Percentiles rank a stretch among this genome's conserved stretches.
Evolutionary conservation across 2,113 vertebrate species (phyloP).

Genomic region (Cololabis saira): DNA sequence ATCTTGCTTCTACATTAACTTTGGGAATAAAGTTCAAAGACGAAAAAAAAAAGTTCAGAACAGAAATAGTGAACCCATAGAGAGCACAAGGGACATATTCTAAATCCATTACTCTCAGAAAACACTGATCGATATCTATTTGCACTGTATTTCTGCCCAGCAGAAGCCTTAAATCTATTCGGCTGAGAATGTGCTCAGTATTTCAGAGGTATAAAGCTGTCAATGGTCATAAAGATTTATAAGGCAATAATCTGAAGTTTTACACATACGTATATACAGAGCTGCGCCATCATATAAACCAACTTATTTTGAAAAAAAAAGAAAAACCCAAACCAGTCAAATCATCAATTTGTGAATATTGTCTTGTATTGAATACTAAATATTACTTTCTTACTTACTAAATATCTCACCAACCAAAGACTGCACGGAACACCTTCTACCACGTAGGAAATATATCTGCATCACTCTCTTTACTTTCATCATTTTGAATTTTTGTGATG

Average conservation of each 20-base stretch:
- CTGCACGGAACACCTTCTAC: conserved; percentile 9
- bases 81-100: conserved; percentile 4
- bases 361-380: conserved; percentile 41
- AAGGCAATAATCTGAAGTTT: conserved; percentile 30
- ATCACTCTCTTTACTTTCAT: background rate
- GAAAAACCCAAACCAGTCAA: background rate
- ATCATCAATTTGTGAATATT: conserved; percentile 24
- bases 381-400: conserved; percentile 39
- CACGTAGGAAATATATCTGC: conserved; percentile 14
- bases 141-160: conserved; percentile 19
- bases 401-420: conserved; percentile 14
- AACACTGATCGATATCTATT: conserved; percentile 36
- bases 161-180: conserved; percentile 18
- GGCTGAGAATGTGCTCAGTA: conserved; percentile 22
- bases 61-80: conserved; percentile 5
- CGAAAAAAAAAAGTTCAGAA: background rate
- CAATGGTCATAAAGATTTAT: conserved; percentile 33
- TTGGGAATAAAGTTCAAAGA: background rate
- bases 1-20: background rate
- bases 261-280: conserved; percentile 11
- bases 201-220: conserved; percentile 40
- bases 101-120: conserved; percentile 3
- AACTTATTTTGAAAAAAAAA: conserved; percentile 15
- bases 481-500: conserved; percentile 23
- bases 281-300: conserved; percentile 19